Conservation (phyloP, 2,797 vertebrate genomes). For the Sebastes oblongus region DNA sequence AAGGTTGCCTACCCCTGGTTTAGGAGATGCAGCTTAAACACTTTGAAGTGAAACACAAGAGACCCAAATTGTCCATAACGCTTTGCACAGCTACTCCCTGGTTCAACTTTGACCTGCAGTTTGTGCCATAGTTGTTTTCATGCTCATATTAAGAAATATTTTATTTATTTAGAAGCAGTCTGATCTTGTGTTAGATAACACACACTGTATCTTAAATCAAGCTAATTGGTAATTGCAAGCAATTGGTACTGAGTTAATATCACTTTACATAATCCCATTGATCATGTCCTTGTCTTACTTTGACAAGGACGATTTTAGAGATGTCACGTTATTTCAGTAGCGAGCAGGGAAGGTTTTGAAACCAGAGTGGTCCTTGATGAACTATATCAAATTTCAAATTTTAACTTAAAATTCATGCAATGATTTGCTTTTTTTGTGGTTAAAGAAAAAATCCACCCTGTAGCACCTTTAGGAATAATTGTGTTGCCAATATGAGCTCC, state of each 20-base stretch:
- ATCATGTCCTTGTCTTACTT: neutral
- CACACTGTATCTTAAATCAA: neutral
- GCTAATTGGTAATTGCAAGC: neutral
- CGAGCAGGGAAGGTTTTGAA: neutral
- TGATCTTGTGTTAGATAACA: neutral
- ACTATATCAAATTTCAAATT: neutral
- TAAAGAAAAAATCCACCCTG: neutral
- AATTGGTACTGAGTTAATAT: neutral
- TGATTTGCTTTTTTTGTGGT: neutral
- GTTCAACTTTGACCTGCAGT: too few species aligned
- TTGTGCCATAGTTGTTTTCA: neutral
- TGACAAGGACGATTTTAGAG: neutral
- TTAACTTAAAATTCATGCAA: neutral
- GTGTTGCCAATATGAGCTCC: neutral
- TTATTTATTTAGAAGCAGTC: neutral
- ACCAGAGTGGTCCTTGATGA: neutral
- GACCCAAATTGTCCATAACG: neutral
- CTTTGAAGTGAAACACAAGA: neutral
- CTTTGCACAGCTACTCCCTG: neutral
- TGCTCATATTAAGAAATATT: neutral
- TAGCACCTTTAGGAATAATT: neutral
- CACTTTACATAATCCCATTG: neutral
- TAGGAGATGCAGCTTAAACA: neutral
- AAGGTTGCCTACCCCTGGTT: too few species aligned
- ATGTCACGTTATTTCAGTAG: neutral